Conservation (phyloP, 2,113 vertebrate species). For the Euleptes europaea region DNA sequence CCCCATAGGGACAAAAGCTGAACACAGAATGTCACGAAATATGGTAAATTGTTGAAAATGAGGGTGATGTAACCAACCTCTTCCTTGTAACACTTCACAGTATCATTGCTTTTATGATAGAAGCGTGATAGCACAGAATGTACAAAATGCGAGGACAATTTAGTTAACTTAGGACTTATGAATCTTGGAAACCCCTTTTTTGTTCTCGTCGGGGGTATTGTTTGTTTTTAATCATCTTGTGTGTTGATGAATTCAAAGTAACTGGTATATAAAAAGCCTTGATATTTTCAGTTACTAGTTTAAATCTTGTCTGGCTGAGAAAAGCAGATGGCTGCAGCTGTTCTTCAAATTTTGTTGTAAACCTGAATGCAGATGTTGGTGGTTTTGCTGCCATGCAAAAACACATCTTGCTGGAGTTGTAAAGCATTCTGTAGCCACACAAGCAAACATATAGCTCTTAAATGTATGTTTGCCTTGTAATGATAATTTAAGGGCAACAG, state of each 20-base stretch:
- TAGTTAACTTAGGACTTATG: background rate
- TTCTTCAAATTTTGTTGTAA: background rate
- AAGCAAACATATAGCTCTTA: no score
- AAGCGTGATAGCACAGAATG: background rate
- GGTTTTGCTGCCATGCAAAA: background rate
- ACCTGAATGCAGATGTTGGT: background rate
- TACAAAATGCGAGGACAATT: background rate
- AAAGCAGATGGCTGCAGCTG: background rate
- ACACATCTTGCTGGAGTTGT: background rate
- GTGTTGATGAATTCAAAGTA: background rate
- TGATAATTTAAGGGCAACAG: no score
- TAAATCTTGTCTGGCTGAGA: background rate
- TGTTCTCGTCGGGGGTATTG: fast-evolving
- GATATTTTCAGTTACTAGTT: background rate
- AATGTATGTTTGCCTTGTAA: no score
- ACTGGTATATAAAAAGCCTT: background rate
- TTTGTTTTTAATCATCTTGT: background rate
- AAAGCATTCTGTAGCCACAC: background rate
- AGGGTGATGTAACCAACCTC: background rate
- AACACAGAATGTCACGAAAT: background rate
- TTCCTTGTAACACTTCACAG: background rate
- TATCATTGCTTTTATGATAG: background rate
- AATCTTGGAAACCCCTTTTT: background rate
- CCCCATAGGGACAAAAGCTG: background rate
- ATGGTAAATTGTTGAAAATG: background rate